Base-by-base conservation (phyloP, 2,113 vertebrate species). In the Xiphophorus maculatus region DNA sequence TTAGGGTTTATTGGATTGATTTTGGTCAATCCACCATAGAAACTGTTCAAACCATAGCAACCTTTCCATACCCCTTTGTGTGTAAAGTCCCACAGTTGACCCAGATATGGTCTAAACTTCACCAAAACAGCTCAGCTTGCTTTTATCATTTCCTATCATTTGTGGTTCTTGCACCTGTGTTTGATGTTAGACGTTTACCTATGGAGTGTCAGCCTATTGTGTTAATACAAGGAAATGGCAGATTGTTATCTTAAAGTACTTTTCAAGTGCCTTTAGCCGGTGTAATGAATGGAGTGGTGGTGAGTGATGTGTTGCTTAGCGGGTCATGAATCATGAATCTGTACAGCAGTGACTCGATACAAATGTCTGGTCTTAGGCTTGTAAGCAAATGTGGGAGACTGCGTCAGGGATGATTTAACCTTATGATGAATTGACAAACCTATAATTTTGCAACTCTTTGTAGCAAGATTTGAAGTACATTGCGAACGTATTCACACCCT, bases 321-420 rank as follows among this genome's bases (percentile, higher is more conserved):
- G 22, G 69, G 51, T 54, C 51, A 82, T 80, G 82, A 91, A 71
- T 90, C 82, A 87, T 48, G 25, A 63, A 25, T 35, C 9, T 66
- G 27, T 68, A 62, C 63, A 51, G 60, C 29, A 37, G 6, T 68
- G 64, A 67, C 58, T 64, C 74, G 88, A 89, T 81, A 88, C 84
- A 83, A 48, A 69, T 27, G 69, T 79, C 79, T 87, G 77, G 13
- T 58, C 12, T 60, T 44, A 6, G 3, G 12, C 19, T 51, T 74
- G 54, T 14, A 44, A 80, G 77, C 48, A 70, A 63, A 70, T 62
- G 65, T 68, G 25, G 32, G 62, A 4, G 7, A 68, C 37, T 65
- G 25, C 70, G 62, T 75, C 54, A 58, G 63, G 4, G 69, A 35
- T 37, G 3, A 76, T 66, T 79, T 40, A 51, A 30, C 15, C 28